These are phyloP conservation scores for Sisyra terminalis DNA, from an alignment of 2,888 invertebrate species.

Conservation along the genomic window DNA sequence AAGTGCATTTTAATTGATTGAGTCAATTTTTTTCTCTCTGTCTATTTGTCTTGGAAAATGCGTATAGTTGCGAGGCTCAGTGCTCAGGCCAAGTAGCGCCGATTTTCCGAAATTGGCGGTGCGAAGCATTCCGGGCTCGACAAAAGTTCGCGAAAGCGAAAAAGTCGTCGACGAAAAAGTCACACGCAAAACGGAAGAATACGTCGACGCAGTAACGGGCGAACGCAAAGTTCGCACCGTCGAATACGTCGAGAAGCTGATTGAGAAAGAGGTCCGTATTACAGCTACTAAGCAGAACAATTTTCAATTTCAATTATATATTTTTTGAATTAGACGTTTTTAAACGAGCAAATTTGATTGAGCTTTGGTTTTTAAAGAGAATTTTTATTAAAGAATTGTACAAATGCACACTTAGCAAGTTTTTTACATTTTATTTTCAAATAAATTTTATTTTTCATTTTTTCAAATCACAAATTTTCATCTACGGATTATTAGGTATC, in stretches of 20 bases:
- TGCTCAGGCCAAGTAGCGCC: slow-evolving; percentile 42
- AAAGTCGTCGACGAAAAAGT: slow-evolving; percentile 79
- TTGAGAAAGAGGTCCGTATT: slow-evolving; percentile 71
- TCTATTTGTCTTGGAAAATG: slow-evolving; percentile 12
- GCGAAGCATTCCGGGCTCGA: slow-evolving; percentile 70
- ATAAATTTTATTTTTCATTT: too few species aligned
- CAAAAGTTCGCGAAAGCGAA: slow-evolving; percentile 76
- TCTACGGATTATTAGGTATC: too few species aligned
- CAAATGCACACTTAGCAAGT: too few species aligned
- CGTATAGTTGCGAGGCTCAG: slow-evolving; percentile 5
- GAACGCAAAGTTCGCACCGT: slow-evolving; percentile 77
- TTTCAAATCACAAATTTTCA: too few species aligned
- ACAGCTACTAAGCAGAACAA: neutral
- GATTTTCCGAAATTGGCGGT: slow-evolving; percentile 75
- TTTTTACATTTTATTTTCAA: too few species aligned
- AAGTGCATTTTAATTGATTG: slow-evolving; percentile 32
- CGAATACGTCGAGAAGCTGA: slow-evolving; percentile 89
- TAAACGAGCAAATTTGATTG: too few species aligned
- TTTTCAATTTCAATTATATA: too few species aligned
- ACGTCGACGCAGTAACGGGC: slow-evolving; percentile 70
- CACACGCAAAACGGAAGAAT: slow-evolving; percentile 74
- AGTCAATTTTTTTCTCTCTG: slow-evolving; percentile 4
- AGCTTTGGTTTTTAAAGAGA: too few species aligned
- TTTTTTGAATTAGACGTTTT: too few species aligned
- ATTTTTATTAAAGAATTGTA: too few species aligned